Percentiles rank a stretch among this genome's conserved stretches.
Evolutionary conservation across 2,113 vertebrate species (phyloP).

Genomic region (Tyrannus savana): DNA sequence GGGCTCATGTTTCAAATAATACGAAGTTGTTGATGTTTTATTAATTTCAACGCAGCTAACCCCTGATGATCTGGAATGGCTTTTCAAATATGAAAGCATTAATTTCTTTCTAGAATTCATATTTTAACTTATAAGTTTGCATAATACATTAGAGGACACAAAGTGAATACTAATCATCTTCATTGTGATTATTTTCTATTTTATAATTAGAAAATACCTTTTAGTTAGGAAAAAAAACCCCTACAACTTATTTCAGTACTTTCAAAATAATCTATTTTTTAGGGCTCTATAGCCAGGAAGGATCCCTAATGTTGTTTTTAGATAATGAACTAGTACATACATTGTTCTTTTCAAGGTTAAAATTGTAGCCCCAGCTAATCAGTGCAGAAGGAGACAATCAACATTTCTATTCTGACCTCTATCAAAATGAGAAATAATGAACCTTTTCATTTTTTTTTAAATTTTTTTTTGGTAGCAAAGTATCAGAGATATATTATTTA

Average conservation of each 20-base stretch:
- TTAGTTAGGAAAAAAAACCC: background rate
- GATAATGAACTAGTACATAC: background rate
- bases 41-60: background rate
- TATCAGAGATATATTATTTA: background rate
- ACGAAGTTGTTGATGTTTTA: conserved; percentile 30
- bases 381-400: background rate
- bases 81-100: conserved; percentile 20
- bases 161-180: background rate
- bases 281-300: background rate
- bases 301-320: background rate
- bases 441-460: background rate
- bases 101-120: background rate
- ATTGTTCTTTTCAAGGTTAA: background rate
- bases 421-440: background rate
- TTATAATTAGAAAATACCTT: background rate
- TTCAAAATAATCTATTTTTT: background rate
- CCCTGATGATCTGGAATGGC: conserved; percentile 8
- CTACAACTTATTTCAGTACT: background rate
- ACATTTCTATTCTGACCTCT: background rate
- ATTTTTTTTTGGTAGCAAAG: background rate
- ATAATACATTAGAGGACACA: background rate
- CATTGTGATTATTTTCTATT: background rate
- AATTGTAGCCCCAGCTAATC: background rate
- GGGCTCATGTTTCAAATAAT: background rate
- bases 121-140: background rate